Conservation (phyloP, 2,888 invertebrate genomes). For the Pandemis cinnamomeana region DNA sequence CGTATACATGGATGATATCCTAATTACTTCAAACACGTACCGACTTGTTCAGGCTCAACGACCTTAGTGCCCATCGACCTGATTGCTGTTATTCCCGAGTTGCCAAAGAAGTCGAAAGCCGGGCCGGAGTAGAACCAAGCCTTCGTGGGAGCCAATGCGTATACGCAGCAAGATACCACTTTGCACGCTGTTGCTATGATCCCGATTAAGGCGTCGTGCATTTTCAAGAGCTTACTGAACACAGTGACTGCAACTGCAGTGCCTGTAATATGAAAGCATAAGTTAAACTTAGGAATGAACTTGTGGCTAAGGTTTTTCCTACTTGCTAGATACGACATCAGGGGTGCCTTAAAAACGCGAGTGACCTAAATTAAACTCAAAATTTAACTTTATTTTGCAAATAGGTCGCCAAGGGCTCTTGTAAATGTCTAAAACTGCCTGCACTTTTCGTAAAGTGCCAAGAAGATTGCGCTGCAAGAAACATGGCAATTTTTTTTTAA, state of each 20-base stretch:
- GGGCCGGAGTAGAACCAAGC: slow-evolving; percentile 76
- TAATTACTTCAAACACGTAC: slow-evolving; percentile 52
- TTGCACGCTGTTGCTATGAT: slow-evolving; percentile 78
- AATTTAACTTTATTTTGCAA: too few species aligned
- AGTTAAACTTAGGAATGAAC: too few species aligned
- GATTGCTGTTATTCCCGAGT: slow-evolving; percentile 80
- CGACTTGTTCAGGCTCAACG: slow-evolving; percentile 80
- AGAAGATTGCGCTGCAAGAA: too few species aligned
- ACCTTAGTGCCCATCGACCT: slow-evolving; percentile 84
- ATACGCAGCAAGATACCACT: slow-evolving; percentile 69
- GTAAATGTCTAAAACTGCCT: too few species aligned
- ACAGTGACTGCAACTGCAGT: slow-evolving; percentile 74
- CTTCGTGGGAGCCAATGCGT: slow-evolving; percentile 72
- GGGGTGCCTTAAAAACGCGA: too few species aligned
- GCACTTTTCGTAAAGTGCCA: too few species aligned
- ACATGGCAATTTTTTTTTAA: too few species aligned
- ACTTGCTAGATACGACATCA: too few species aligned
- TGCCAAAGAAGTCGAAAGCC: slow-evolving; percentile 80
- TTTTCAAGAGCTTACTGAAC: slow-evolving; percentile 73
- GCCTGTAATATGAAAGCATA: slow-evolving; percentile 56
- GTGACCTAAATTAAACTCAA: too few species aligned
- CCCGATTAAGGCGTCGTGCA: slow-evolving; percentile 78
- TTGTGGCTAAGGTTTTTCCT: too few species aligned
- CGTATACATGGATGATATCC: too few species aligned
- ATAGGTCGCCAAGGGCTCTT: too few species aligned